Base-by-base conservation (phyloP, 2,113 vertebrate genomes). In the Oryzias melastigma region DNA sequence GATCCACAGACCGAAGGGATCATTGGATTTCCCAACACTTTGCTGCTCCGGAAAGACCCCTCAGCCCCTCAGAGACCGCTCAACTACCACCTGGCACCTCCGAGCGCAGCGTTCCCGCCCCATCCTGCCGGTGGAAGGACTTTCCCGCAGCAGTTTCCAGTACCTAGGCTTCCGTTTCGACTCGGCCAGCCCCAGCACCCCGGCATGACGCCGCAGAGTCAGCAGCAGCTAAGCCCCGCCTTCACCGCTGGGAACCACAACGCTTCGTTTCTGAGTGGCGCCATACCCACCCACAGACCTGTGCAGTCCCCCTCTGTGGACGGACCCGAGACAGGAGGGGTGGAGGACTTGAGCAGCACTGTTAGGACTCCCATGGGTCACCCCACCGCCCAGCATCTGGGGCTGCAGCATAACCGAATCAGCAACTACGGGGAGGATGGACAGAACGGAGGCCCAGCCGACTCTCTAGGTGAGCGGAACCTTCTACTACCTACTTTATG, bases 1-100 rank as follows among this genome's bases (percentile, higher is more conserved):
- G 97, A 99, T 71, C 90, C 93, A 0, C 94, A 96, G 56, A 44
- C 77, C 4, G 88, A 93, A 15, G 58, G 85, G 12, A 47, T 93
- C 24, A 89, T 85, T 71, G 91, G 87, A 68, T 97, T 94, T 82
- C 90, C 95, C 16, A 93, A 84, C 13, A 72, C 92, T 46, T 90
- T 96, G 78, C 95, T 96, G 73, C 94, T 95, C 29, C 94, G 96
- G 73, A 99, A 98, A 89, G 97, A 98, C 75, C 93, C 90, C 67
- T 89, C 94, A 50, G 89, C 93, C 45, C 83, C 88, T 73, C 93
- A 96, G 75, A 93, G 97, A 87, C 91, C 94, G 60, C 87, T 96
- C 68, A 94, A 91, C 79, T 94, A 96, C 35, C 96, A 97, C 68
- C 91, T 98, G 49, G 93, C 94, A 14, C 92, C 95, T 0, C 95